Evolutionary conservation across 2,797 vertebrate species (phyloP).

Genomic region (Pangasius mekongensis): DNA sequence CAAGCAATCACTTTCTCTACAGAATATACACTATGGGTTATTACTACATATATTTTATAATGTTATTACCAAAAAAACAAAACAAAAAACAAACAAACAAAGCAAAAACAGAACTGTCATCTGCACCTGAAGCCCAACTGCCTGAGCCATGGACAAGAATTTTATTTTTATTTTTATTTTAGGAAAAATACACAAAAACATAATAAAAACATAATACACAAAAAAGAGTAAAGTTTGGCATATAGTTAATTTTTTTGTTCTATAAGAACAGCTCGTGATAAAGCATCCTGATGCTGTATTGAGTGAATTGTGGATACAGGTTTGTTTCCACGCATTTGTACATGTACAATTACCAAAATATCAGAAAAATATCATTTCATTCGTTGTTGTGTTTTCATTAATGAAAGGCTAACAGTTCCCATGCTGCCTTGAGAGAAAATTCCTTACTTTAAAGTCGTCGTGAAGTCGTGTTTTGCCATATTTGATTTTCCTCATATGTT

Average conservation of each 20-base stretch:
- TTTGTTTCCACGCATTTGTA: background rate
- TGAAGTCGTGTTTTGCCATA: background rate
- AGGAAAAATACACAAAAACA: background rate
- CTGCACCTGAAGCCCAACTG: background rate
- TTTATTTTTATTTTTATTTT: background rate
- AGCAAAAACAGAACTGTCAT: background rate
- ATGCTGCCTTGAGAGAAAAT: background rate
- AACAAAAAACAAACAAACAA: background rate
- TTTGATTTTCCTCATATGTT: background rate
- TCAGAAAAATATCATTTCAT: background rate
- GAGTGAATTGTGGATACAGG: background rate
- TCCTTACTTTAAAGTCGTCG: background rate
- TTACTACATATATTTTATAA: background rate
- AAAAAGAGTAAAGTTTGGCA: background rate
- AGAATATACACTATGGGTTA: background rate
- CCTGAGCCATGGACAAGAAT: background rate
- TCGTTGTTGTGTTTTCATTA: background rate
- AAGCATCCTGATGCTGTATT: background rate
- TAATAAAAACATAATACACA: background rate
- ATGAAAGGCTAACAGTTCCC: background rate
- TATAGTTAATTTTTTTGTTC: background rate
- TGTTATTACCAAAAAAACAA: background rate
- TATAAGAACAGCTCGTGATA: background rate
- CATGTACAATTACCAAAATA: background rate
- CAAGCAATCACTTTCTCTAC: background rate